Base-by-base conservation (phyloP, 1,140 invertebrate genomes). In the Glomeris maerens region DNA sequence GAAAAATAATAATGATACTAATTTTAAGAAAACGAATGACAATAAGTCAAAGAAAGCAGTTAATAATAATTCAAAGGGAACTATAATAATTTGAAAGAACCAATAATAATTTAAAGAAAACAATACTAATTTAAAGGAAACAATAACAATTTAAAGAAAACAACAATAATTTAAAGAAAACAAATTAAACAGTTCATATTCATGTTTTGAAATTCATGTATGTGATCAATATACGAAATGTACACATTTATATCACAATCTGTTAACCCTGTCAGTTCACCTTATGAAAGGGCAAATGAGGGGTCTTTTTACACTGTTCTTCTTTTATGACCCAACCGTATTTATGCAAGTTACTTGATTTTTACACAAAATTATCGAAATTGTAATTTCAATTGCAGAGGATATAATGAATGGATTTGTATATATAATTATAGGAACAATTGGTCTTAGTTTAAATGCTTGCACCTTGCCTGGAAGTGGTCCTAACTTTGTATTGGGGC, bases 341-440 rank as follows among this genome's bases (percentile, higher is more conserved):
- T n/a, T n/a, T n/a, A n/a, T n/a, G n/a, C n/a, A n/a, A n/a, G n/a
- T n/a, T n/a, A n/a, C n/a, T n/a, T n/a, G n/a, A n/a, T n/a, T n/a
- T n/a, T n/a, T n/a, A n/a, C n/a, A n/a, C n/a, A n/a, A n/a, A 22
- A n/a, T 51, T 5, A 2, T 23, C 29, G 27, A 49, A 27, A 45
- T 47, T 41, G 27, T 44, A 40, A 29, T 27, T 23, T 1, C 26
- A 55, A 45, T 29, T n/a, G n/a, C n/a, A n/a, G n/a, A n/a, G n/a
- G n/a, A n/a, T n/a, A n/a, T n/a, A n/a, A n/a, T n/a, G n/a, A n/a
- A n/a, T n/a, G n/a, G n/a, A n/a, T n/a, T n/a, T n/a, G n/a, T n/a
- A n/a, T n/a, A n/a, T n/a, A n/a, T n/a, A n/a, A n/a, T 71, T 57
- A 69, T 76, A 66, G 81, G 78, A 0, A 87, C 84, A 0, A 75